phyloP scores from a whole-genome alignment of 2,888 invertebrate genomes.

The Agrotis clavis region DNA sequence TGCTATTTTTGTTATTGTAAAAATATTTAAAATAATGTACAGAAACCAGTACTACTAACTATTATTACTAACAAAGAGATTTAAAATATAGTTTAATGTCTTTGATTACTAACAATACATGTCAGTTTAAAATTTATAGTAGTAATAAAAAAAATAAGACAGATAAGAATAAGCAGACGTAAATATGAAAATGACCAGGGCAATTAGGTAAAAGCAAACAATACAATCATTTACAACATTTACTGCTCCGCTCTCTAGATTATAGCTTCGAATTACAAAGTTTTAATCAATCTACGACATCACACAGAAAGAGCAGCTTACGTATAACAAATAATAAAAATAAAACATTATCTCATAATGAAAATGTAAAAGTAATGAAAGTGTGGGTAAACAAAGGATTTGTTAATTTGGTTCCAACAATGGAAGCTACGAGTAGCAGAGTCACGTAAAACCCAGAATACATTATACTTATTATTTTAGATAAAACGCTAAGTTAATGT shows the following conservation, averaged over 20 bases:
- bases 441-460: slow-evolving; percentile 47
- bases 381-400: slow-evolving; percentile 59
- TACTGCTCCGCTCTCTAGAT: slow-evolving; percentile 7
- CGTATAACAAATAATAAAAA: slow-evolving; percentile 51
- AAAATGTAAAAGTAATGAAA: slow-evolving; percentile 61
- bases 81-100: no score
- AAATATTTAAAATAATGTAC: no score
- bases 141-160: not conserved
- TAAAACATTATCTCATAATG: slow-evolving; percentile 57
- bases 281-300: slow-evolving; percentile 43
- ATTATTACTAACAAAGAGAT: no score
- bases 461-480: slow-evolving; percentile 49
- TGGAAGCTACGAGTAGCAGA: slow-evolving; percentile 23
- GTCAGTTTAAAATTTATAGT: not conserved
- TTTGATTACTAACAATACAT: no score
- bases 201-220: slow-evolving; percentile 5
- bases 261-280: slow-evolving; percentile 40
- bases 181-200: not conserved
- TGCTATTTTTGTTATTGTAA: no score
- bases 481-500: slow-evolving; percentile 34
- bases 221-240: slow-evolving; percentile 14
- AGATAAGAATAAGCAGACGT: not conserved
- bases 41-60: no score
- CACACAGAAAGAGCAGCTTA: slow-evolving; percentile 38
- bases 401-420: slow-evolving; percentile 62